Base-by-base conservation (phyloP, 2,797 vertebrate species). In the Sciurus carolinensis region DNA sequence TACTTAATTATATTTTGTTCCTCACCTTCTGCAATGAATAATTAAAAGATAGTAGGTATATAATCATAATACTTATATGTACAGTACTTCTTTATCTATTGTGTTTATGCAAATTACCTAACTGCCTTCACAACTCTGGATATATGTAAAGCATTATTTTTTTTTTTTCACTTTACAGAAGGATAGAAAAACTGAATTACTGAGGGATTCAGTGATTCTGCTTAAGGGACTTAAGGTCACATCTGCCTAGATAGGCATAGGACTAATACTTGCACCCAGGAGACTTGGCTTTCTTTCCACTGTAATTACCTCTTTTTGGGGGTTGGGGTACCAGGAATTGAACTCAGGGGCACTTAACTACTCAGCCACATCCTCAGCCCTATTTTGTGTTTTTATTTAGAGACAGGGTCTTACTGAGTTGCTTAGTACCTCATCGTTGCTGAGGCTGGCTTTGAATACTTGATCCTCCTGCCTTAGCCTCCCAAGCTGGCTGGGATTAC, bases 41-140 rank as follows among this genome's bases (percentile, higher is more conserved):
- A 92, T 47, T 87, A 72, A 86, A 81, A 36, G 84, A 59, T 81
- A 89, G 71, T 62, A 86, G 64, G 24, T 72, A 59, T 76, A 86
- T 36, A 91, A 71, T 71, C 80, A 87, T n/a, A 67, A 82, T 30
- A 50, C 8, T 24, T 24, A 44, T 30, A 17, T 44, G 1, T 71
- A 66, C 17, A 44, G 0, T n/a, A 67, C 24, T 42, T 94, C 42
- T 64, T 80, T 30, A 52, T 44, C 50, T 86, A 4, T 64, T 90
- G 17, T 24, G 7, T 94, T 95, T 87, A 52, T 90, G 26, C 18
- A 87, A 50, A 87, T 85, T 10, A 91, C 73, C 72, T 86, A 10
- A 47, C 57, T 39, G 39, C 39, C 39, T 82, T 93, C n/a, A 75
- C 7, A 54, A 54, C 28, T 95, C 44, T 93, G 66, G 22, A 17